Evolutionary conservation across 37 sponge, comb jelly and placozoan species (phyloP).

Genomic region (Haliclona indistincta): DNA sequence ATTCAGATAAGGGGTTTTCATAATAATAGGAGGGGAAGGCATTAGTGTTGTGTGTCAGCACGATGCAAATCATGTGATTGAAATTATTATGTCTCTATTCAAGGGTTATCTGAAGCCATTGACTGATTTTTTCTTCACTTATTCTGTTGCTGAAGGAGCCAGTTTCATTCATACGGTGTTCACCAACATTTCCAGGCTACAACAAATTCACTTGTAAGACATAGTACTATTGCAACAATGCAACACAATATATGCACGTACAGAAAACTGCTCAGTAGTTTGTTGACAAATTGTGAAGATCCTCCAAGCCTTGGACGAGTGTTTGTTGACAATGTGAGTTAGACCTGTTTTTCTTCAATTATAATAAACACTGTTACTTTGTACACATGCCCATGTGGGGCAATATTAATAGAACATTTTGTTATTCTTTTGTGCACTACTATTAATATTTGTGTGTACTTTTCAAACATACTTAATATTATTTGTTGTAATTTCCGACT

Average conservation of each 20-base stretch:
- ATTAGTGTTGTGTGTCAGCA: too few species aligned
- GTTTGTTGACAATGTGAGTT: conserved; percentile 35
- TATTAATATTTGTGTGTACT: too few species aligned
- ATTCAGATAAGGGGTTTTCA: too few species aligned
- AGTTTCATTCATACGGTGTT: conserved; percentile 24
- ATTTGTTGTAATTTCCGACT: neutral
- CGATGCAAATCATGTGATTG: too few species aligned
- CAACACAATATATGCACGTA: neutral
- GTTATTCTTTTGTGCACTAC: too few species aligned
- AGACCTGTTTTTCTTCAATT: neutral
- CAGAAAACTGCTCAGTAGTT: conserved; percentile 16
- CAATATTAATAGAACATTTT: too few species aligned
- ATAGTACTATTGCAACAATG: neutral
- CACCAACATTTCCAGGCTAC: conserved; percentile 22
- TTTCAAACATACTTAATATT: too few species aligned
- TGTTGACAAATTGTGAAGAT: neutral
- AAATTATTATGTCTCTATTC: neutral
- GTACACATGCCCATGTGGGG: too few species aligned
- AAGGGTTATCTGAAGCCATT: conserved; percentile 49
- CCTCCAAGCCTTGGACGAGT: conserved; percentile 48
- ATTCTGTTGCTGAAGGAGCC: conserved; percentile 11
- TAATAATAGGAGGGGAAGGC: too few species aligned
- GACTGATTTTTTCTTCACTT: neutral
- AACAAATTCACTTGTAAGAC: conserved; percentile 33
- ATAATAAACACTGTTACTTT: too few species aligned